Evolutionary conservation across 1,140 invertebrate genomes (phyloP).

Genomic region (Lordiphosa clarofinis): DNA sequence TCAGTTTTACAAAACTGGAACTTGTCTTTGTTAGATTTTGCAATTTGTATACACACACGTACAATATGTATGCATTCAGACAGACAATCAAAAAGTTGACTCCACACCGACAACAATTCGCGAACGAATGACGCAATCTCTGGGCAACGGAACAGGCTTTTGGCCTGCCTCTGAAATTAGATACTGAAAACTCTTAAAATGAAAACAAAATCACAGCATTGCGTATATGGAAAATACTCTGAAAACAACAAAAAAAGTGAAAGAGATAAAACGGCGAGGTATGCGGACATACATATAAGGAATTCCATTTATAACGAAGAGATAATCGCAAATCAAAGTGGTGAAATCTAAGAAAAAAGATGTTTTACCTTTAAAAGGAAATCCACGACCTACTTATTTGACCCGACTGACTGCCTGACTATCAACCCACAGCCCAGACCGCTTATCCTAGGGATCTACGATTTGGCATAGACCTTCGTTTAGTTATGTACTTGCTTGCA

Average conservation of each 20-base stretch:
- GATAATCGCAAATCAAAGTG: too few species aligned
- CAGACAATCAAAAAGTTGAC: slow-evolving; percentile 8
- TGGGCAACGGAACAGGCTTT: slow-evolving; percentile 8
- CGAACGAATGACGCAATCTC: slow-evolving; percentile 5
- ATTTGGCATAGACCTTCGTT: too few species aligned
- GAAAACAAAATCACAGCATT: slow-evolving; percentile 1
- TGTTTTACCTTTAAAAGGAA: too few species aligned
- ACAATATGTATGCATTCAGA: slow-evolving; percentile 1
- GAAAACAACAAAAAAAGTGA: background rate
- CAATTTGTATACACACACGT: slow-evolving; percentile 18
- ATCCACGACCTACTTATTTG: too few species aligned
- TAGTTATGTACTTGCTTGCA: too few species aligned
- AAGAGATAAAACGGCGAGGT: slow-evolving; percentile 1
- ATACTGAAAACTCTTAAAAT: slow-evolving; percentile 5
- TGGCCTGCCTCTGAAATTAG: slow-evolving; percentile 8
- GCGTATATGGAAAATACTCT: background rate
- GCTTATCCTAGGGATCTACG: too few species aligned
- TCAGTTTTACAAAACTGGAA: slow-evolving; percentile 24
- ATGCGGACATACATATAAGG: too few species aligned
- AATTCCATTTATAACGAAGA: too few species aligned
- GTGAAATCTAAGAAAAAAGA: too few species aligned
- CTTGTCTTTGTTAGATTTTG: slow-evolving; percentile 29
- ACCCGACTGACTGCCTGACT: too few species aligned
- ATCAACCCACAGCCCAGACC: too few species aligned
- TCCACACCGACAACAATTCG: too few species aligned